These are phyloP conservation scores for Tachysurus vachellii DNA, from an alignment of 2,113 vertebrate genomes.

Conservation along the genomic window DNA sequence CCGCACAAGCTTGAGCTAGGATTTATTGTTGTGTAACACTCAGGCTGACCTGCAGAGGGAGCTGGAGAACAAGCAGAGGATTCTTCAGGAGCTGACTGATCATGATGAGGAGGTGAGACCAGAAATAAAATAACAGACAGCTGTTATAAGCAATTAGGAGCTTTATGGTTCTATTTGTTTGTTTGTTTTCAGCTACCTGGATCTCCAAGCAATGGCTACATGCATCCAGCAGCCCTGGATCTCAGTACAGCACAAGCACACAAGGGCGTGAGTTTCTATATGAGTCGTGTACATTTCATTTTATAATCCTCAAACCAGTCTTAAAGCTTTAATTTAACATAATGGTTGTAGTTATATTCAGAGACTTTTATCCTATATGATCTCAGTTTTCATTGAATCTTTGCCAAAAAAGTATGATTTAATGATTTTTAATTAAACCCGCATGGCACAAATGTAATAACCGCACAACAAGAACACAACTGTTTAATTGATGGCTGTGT, in stretches of 20 bases:
- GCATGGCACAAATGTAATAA: neutral
- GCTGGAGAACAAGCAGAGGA: slow-evolving; percentile 80
- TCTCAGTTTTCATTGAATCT: neutral
- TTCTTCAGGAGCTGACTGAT: slow-evolving; percentile 81
- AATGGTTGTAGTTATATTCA: neutral
- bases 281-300: neutral
- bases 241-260: slow-evolving; percentile 57
- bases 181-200: slow-evolving; percentile 55
- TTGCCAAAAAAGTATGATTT: neutral
- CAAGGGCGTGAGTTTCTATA: slow-evolving; percentile 73
- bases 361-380: neutral
- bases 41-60: slow-evolving; percentile 83
- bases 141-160: neutral
- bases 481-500: neutral
- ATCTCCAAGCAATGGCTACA: slow-evolving; percentile 83
- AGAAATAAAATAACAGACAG: neutral
- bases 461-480: neutral
- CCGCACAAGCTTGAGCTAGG: neutral
- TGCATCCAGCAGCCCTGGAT: slow-evolving; percentile 74
- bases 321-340: neutral
- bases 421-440: neutral
- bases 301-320: neutral
- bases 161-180: neutral
- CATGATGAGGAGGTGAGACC: slow-evolving; percentile 82
- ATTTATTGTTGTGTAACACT: slow-evolving; percentile 28